phyloP scores from a whole-genome alignment of 1,140 invertebrate species.

The Vollenhovia emeryi region DNA sequence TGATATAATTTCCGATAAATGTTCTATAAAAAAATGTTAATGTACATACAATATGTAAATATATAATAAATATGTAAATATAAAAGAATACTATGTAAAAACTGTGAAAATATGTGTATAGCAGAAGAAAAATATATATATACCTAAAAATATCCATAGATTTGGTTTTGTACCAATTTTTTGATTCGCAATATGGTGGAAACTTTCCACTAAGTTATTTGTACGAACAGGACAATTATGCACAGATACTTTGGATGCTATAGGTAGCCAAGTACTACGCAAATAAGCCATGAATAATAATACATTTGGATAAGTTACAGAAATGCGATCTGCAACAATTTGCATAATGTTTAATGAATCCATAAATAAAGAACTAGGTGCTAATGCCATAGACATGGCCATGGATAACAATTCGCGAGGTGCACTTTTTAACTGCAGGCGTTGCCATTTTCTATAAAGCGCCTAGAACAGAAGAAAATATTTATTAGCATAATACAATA shows the following conservation, averaged over 20 bases:
- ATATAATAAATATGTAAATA: no score
- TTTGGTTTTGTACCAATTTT: neutral
- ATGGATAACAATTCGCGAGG: neutral
- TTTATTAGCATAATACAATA: neutral
- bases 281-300: neutral
- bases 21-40: neutral
- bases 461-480: neutral
- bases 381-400: slow-evolving; percentile 10
- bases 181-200: neutral
- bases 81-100: no score
- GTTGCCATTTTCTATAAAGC: neutral
- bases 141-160: slow-evolving; percentile 9
- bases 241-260: slow-evolving; percentile 6
- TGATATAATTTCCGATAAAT: neutral
- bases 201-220: slow-evolving; percentile 9
- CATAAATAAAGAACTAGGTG: neutral
- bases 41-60: neutral
- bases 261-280: neutral
- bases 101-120: no score
- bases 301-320: neutral
- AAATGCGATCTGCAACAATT: neutral
- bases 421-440: neutral
- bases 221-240: neutral
- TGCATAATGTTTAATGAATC: slow-evolving; percentile 11
- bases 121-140: neutral